These are phyloP conservation scores for Toxostoma redivivum DNA, from an alignment of 2,113 vertebrate species.

Conservation along the genomic window DNA sequence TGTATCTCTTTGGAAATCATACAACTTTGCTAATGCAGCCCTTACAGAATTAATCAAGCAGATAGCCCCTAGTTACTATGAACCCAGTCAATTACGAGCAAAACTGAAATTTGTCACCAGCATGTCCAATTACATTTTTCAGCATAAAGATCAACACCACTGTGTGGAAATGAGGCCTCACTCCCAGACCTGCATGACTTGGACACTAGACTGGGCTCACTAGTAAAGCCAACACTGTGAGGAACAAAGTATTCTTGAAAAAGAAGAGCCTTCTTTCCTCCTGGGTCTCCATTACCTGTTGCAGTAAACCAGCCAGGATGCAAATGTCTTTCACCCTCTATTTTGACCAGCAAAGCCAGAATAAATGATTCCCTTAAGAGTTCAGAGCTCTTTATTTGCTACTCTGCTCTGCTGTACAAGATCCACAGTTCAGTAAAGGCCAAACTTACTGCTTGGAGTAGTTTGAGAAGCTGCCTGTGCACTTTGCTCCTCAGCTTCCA, in stretches of 20 bases:
- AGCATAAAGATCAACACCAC: constrained; percentile 73
- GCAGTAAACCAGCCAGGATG: neutral
- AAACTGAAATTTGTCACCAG: constrained; percentile 76
- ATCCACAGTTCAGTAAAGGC: neutral
- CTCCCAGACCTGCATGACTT: constrained; percentile 49
- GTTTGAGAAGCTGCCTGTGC: neutral
- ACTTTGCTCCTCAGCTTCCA: neutral
- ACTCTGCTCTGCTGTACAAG: neutral
- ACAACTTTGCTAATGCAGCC: constrained; percentile 74
- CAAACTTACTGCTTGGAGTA: neutral
- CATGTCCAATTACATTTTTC: constrained; percentile 71
- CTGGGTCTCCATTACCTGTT: neutral
- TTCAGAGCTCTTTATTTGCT: neutral
- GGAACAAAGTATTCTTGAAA: neutral
- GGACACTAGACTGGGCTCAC: neutral
- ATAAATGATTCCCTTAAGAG: neutral
- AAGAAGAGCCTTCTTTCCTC: neutral
- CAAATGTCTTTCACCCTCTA: neutral
- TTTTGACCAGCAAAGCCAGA: neutral
- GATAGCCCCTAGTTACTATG: constrained; percentile 61
- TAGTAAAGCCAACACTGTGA: neutral
- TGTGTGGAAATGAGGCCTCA: constrained; percentile 60
- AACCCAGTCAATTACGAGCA: constrained; percentile 73
- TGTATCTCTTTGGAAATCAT: constrained; percentile 76
- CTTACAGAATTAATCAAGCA: constrained; percentile 78